Base-by-base conservation (phyloP, 2,113 vertebrate species). In the Tiliqua scincoides region DNA sequence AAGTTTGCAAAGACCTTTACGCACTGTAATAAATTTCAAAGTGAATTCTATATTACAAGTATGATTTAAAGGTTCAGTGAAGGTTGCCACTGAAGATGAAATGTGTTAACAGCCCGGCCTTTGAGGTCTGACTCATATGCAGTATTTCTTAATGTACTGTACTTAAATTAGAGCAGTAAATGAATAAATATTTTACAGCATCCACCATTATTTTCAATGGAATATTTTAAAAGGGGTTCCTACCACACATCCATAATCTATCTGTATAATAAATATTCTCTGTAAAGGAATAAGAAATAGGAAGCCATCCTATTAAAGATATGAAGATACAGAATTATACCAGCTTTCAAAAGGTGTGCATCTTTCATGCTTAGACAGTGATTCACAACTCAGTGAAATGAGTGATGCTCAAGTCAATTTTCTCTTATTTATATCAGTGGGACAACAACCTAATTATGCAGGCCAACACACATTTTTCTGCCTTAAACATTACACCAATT, bases 31-130 rank as follows among this genome's bases (percentile, higher is more conserved):
- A 91, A 77, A 90, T 91, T 90, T 35, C 77, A 91, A 76, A 67
- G 2, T 61, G 52, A 88, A 40, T 84, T 23, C n/a, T 74, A 54
- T 40, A 81, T 18, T 70, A 81, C 23, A 74, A 89, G 15, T 83
- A 40, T 87, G 88, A 91, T 88, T 35, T 80, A 88, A 77, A 84
- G 12, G 3, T 83, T 93, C 74, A 91, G 76, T 86, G 85, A 93
- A 82, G 37, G 67, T 63, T 80, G 52, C 7, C 83, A 15, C 4
- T 78, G 54, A 89, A 86, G 48, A 37, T 80, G 68, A 75, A 87
- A 91, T 82, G 17, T 67, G 59, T 88, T 85, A 82, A 68, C 15
- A 87, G 27, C 63, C 83, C 6, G 21, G 30, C 54, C 43, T 91
- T 54, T 57, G n/a, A 82, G 87, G 52, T 3, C 57, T 88, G 92